These are phyloP conservation scores for Urosaurus nigricauda DNA, from an alignment of 2,797 vertebrate genomes.

Conservation along the genomic window DNA sequence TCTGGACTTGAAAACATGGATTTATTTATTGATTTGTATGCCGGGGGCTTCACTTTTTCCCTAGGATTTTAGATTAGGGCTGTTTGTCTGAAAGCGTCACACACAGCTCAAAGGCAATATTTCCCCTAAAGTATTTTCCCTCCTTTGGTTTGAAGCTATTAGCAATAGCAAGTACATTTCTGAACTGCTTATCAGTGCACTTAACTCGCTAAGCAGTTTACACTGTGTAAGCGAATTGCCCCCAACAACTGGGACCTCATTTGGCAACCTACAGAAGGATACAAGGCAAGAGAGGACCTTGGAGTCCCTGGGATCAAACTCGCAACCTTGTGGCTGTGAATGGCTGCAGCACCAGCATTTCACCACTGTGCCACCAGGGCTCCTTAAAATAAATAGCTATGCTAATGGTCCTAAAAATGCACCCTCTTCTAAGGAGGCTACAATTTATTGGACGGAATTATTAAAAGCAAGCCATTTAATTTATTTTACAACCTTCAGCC, in stretches of 20 bases:
- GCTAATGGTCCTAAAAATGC: neutral
- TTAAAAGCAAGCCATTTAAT: neutral
- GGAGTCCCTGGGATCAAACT: too few relatives aligned
- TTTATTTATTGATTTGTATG: neutral
- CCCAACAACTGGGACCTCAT: too few relatives aligned
- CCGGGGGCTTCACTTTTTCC: neutral
- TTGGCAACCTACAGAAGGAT: too few relatives aligned
- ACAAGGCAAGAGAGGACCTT: too few relatives aligned
- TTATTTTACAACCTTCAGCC: neutral
- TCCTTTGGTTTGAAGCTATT: neutral
- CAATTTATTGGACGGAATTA: neutral
- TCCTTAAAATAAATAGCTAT: neutral
- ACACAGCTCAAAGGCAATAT: neutral
- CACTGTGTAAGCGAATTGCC: too few relatives aligned
- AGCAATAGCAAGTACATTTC: too few relatives aligned
- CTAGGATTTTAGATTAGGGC: neutral
- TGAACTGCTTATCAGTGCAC: too few relatives aligned
- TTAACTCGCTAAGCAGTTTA: too few relatives aligned
- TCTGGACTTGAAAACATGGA: neutral
- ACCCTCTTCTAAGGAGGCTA: neutral
- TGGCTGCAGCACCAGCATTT: too few relatives aligned
- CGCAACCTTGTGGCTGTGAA: too few relatives aligned
- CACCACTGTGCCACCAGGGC: too few relatives aligned
- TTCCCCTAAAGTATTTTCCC: neutral
- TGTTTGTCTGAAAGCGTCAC: neutral